phyloP scores from a whole-genome alignment of 1,140 invertebrate species.

The Drosophila pseudoananassae region DNA sequence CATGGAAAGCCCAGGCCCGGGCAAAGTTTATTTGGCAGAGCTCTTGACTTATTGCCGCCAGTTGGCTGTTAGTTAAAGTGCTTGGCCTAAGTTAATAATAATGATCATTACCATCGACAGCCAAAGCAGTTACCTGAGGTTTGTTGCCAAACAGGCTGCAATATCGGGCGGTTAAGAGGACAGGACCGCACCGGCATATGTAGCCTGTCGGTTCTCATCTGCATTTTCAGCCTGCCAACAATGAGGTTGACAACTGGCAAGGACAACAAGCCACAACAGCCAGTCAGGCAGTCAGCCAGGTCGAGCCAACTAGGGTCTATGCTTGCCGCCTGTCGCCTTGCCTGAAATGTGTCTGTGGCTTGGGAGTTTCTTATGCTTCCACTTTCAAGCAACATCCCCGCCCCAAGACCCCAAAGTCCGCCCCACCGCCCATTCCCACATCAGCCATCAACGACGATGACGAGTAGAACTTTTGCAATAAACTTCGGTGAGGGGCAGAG shows the following conservation, averaged over 20 bases:
- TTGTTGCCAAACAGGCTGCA: conserved; percentile 26
- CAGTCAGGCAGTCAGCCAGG: conserved; percentile 24
- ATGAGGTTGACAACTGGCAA: conserved; percentile 65
- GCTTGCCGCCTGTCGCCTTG: conserved; percentile 41
- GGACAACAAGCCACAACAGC: conserved; percentile 36
- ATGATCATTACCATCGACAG: conserved; percentile 75
- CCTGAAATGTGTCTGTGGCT: conserved; percentile 63
- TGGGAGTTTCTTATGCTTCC: conserved; percentile 24
- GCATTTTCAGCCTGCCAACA: conserved; percentile 9
- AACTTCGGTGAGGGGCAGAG: conserved; percentile 19
- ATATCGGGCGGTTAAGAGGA: conserved; percentile 13
- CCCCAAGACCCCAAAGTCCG: neutral
- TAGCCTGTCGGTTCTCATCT: conserved; percentile 58
- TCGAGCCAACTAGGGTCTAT: conserved; percentile 41
- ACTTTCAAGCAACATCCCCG: no score
- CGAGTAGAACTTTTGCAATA: conserved; percentile 54
- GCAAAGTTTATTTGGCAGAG: conserved; percentile 36
- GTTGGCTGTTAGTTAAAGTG: conserved; percentile 64
- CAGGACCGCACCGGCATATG: conserved; percentile 35
- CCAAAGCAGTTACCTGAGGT: conserved; percentile 20
- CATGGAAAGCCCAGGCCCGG: conserved; percentile 13
- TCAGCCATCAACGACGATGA: conserved; percentile 47
- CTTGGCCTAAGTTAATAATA: conserved; percentile 71
- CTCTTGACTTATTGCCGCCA: conserved; percentile 52
- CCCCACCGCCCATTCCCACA: conserved; percentile 6